Conservation (phyloP, 2,888 invertebrate species). For the Tryphoninae sp. region DNA sequence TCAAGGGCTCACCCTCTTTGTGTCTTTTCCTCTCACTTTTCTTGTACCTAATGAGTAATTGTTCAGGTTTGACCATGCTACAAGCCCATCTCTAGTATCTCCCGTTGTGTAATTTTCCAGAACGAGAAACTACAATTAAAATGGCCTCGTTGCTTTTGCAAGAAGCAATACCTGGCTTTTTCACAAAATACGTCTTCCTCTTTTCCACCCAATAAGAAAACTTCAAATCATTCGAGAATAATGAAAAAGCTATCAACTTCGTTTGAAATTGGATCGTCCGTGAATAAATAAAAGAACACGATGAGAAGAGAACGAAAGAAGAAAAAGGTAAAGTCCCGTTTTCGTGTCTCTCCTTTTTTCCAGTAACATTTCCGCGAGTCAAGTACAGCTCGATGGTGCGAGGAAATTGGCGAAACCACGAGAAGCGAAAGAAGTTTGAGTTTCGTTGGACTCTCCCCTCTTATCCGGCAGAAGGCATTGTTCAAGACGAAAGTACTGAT, state of each 20-base stretch:
- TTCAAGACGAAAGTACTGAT: constrained; percentile 18
- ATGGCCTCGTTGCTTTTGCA: constrained; percentile 3
- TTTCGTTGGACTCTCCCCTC: background rate
- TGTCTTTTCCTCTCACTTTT: constrained; percentile 26
- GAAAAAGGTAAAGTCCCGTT: background rate
- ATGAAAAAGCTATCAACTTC: background rate
- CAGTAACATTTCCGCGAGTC: constrained; percentile 48
- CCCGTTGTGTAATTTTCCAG: constrained; percentile 58
- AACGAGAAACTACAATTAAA: constrained; percentile 60
- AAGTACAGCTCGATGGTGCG: constrained; percentile 16
- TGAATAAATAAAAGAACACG: background rate
- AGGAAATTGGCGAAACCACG: constrained; percentile 19
- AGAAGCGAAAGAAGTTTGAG: constrained; percentile 15
- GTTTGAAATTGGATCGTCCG: constrained; percentile 3
- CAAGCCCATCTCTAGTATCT: background rate
- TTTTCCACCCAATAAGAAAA: constrained; percentile 3
- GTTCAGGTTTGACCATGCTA: constrained; percentile 15
- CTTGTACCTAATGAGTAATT: constrained; percentile 53
- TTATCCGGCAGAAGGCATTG: background rate
- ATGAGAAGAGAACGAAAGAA: background rate
- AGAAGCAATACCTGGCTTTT: constrained; percentile 28
- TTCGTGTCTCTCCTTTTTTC: constrained; percentile 17
- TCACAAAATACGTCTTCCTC: too few relatives aligned
- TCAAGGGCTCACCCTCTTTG: constrained; percentile 48
- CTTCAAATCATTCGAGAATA: background rate